Conservation (phyloP, 2,797 vertebrate genomes). For the Eulemur mongoz region DNA sequence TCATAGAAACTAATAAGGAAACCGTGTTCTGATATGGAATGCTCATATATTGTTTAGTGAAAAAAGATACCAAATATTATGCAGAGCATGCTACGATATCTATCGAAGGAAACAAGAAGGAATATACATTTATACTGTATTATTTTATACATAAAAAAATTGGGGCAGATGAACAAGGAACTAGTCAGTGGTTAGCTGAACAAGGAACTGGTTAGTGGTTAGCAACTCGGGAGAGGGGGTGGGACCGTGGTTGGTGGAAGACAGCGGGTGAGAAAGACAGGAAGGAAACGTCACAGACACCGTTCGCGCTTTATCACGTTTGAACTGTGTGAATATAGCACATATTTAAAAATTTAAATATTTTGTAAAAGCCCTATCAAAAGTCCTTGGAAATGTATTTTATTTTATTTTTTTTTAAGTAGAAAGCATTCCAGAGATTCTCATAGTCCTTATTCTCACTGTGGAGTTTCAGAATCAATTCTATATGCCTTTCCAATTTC, state of each 20-base stretch:
- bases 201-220: background rate
- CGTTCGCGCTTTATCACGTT: background rate
- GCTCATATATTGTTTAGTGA: background rate
- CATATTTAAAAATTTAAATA: background rate
- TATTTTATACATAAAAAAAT: background rate
- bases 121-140: background rate
- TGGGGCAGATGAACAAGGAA: background rate
- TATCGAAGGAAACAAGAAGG: background rate
- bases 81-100: background rate
- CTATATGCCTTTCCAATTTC: background rate
- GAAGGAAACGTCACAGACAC: background rate
- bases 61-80: background rate
- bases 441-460: background rate
- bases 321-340: background rate
- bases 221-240: background rate
- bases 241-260: background rate
- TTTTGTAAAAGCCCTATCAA: background rate
- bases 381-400: background rate
- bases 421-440: conserved; percentile 15
- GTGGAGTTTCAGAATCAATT: background rate
- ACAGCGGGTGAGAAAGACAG: background rate
- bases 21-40: background rate
- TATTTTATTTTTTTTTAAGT: background rate
- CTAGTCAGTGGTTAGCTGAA: background rate
- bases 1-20: background rate